A percentile compares a stretch with the other conserved stretches of the same genome.
phyloP scores from a whole-genome alignment of 2,113 vertebrate species.

The Columba livia region DNA sequence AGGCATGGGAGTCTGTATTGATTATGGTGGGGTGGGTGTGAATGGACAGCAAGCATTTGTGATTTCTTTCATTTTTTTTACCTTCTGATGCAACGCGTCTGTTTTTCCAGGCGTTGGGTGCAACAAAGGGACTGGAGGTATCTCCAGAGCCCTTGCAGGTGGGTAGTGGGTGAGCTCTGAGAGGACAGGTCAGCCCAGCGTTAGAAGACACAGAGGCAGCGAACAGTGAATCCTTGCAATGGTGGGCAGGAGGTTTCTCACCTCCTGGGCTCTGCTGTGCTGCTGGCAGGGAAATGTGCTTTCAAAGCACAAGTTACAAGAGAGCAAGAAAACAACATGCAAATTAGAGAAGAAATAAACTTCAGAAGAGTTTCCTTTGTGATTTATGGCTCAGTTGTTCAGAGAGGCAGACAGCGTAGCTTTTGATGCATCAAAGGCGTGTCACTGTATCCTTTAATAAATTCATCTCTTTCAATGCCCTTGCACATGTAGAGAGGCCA shows the following conservation, averaged over 20 bases:
- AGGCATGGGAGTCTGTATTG: neutral
- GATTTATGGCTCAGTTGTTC: slow-evolving; percentile 12
- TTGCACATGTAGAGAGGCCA: neutral
- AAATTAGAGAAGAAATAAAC: slow-evolving; percentile 52
- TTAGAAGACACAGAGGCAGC: neutral
- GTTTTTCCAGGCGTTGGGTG: neutral
- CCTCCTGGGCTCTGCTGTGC: neutral
- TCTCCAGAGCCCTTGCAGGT: neutral
- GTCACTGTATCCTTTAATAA: neutral
- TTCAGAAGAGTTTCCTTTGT: slow-evolving; percentile 39
- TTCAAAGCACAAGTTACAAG: slow-evolving; percentile 36
- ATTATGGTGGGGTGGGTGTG: fast-evolving
- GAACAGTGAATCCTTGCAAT: neutral
- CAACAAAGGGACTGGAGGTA: neutral
- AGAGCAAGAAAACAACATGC: slow-evolving; percentile 48
- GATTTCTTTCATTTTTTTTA: neutral
- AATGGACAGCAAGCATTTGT: fast-evolving
- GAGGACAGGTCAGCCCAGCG: neutral
- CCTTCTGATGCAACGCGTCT: neutral
- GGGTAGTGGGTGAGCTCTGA: neutral
- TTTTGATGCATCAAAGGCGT: neutral
- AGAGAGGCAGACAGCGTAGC: neutral
- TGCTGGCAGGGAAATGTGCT: slow-evolving; percentile 54
- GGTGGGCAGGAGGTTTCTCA: slow-evolving; percentile 27
- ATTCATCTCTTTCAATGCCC: neutral